Base-by-base conservation (phyloP, 2,113 vertebrate species). In the Anthoscopus minutus region DNA sequence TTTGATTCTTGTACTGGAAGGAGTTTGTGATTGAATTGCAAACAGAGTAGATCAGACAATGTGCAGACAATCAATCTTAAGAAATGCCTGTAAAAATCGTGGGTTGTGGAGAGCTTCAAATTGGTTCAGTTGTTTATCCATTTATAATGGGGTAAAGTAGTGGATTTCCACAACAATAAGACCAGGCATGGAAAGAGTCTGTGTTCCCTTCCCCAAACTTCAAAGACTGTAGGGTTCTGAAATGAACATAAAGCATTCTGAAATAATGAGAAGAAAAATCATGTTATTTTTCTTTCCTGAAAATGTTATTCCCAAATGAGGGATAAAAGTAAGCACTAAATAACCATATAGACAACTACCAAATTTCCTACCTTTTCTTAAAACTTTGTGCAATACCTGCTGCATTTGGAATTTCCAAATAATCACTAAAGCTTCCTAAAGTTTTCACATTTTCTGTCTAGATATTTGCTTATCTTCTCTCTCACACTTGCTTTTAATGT, bases 191-290 rank as follows among this genome's bases (percentile, higher is more conserved):
- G 72, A 48, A 86, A 83, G 12, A 53, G 37, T 22, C 38, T 88
- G 30, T 33, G 10, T 76, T 67, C 44, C 51, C 40, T 88, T 93
- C 27, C 42, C 53, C n/a, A 66, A 58, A 77, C 74, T 88, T 91
- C 79, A 95, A 90, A 93, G 67, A 71, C 37, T 54, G 28, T 74
- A 67, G 69, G 37, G 80, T 35, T 81, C 76, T 86, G 82, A 97
- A 88, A 74, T 13, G 56, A 94, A 44, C 67, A n/a, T 58, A 81
- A 91, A 91, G 35, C 42, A 58, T 18, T 85, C 50, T 82, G 74
- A 95, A 95, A 95, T 94, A 86, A 91, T 66, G 54, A 90, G 82
- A 90, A 88, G 48, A 70, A 94, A 92, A 77, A 84, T 50, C 3
- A 1, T 31, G 16, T 45, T 83, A 4, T 67, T 56, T 51, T 83